Percentiles rank a stretch among this genome's conserved stretches.
Conservation (phyloP, 2,797 vertebrate species). For the Clamator glandarius region DNA sequence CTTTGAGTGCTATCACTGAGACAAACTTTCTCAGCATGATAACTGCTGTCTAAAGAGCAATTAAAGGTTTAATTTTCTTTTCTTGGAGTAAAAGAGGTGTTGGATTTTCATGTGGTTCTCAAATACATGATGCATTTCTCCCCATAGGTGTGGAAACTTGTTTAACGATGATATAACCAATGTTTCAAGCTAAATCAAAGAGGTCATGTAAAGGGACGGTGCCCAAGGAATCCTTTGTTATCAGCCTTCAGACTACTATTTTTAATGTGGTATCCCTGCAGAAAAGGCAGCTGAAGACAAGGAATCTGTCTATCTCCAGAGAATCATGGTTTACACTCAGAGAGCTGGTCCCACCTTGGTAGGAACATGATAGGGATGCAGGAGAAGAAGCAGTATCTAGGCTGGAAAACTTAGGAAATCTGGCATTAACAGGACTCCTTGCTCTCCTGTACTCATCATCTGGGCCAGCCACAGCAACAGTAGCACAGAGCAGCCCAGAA, state of each 20-base stretch:
- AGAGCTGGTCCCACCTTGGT: neutral
- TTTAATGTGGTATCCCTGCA: neutral
- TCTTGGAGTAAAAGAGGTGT: neutral
- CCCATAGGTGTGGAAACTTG: neutral
- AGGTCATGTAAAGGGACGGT: neutral
- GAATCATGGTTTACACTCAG: rapidly evolving
- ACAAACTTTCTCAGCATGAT: neutral
- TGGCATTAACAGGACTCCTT: neutral
- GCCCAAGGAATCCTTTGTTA: neutral
- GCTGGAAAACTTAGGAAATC: neutral
- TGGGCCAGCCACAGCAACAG: neutral
- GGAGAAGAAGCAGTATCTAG: neutral
- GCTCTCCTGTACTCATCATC: neutral
- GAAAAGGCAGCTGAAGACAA: neutral
- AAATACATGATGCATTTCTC: neutral
- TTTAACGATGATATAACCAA: neutral
- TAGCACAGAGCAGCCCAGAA: neutral
- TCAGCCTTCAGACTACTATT: neutral
- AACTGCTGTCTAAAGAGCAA: neutral
- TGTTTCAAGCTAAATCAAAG: neutral
- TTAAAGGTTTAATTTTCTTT: neutral
- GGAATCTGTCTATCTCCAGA: neutral
- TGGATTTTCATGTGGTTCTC: conserved; percentile 20
- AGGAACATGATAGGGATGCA: neutral
- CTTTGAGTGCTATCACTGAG: rapidly evolving